Base-by-base conservation (phyloP, 2,113 vertebrate species). In the Anthoscopus minutus region DNA sequence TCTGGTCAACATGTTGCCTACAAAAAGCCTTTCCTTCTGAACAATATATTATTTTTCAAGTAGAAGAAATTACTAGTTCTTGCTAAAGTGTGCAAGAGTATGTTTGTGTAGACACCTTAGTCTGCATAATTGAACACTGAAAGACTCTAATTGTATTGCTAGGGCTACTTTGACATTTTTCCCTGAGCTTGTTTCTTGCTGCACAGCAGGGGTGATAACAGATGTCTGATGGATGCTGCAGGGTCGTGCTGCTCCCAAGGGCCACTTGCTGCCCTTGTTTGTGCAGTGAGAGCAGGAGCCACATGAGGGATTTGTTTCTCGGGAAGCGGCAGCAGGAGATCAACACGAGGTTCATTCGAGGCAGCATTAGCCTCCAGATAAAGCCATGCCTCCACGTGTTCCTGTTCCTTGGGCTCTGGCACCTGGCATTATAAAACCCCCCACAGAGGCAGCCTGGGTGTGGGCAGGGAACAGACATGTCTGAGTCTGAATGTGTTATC, bases 321-420 rank as follows among this genome's bases (percentile, higher is more conserved):
- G 2, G 65, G 86, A 44, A 24, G 56, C 1, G 0, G 24, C 33
- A 57, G 45, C 15, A 50, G 45, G 45, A 76, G 74, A 70, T 51
- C 53, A 51, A 30, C 65, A 17, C 5, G 4, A 40, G 51, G 66
- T 57, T 93, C 71, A 72, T 54, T 5, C 3, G 4, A 85, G 84
- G 81, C 87, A 66, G 65, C n/a, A 1, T 90, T 77, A 73, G 82
- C 86, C 72, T 92, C 25, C 94, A 89, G 86, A 70, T 83, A 73
- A 76, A 76, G 47, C 81, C 3, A 0, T 72, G 61, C 18, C 61
- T 86, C 70, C 62, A 19, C 8, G 1, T 5, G 5, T 45, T 93
- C 40, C 54, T 48, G 3, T 8, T 72, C 58, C 50, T 81, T 71
- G 42, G 35, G 35, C 72, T 54, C 56, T 82, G 79, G 74, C 82